Conservation (phyloP, 2,888 invertebrate species). For the Yponomeuta sedellus region DNA sequence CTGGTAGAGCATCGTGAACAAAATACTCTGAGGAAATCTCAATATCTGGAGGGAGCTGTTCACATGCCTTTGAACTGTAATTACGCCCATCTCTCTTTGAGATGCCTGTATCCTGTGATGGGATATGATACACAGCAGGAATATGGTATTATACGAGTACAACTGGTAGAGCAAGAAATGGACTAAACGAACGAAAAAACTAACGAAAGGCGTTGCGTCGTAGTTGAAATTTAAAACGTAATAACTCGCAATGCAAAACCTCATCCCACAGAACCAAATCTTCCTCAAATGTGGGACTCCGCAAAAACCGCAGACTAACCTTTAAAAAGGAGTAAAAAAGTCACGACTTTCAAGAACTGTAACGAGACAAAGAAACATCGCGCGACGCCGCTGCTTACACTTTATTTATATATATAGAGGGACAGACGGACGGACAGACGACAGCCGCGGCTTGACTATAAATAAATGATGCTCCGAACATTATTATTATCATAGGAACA, state of each 20-base stretch:
- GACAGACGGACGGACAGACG: constrained; percentile 69
- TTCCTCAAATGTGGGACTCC: neutral
- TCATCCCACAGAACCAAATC: neutral
- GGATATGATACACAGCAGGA: too few relatives aligned
- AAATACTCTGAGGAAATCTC: too few relatives aligned
- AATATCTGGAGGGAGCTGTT: too few relatives aligned
- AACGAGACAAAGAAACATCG: constrained; percentile 48
- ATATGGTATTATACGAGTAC: too few relatives aligned
- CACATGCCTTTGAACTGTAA: too few relatives aligned
- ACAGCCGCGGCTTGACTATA: constrained; percentile 74
- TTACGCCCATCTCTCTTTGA: too few relatives aligned
- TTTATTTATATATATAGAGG: constrained; percentile 46
- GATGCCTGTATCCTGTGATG: too few relatives aligned
- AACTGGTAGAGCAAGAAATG: too few relatives aligned
- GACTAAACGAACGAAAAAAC: neutral
- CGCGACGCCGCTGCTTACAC: constrained; percentile 25
- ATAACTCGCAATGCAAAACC: neutral
- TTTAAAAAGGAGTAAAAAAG: constrained; percentile 9
- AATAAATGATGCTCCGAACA: constrained; percentile 75
- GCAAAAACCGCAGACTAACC: constrained; percentile 10
- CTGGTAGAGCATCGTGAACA: too few relatives aligned
- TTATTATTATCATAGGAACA: constrained; percentile 73
- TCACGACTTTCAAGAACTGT: constrained; percentile 21
- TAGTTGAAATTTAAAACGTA: neutral
- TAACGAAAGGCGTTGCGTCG: neutral